Evolutionary conservation across 2,797 vertebrate genomes (phyloP).

Genomic region (Microctenopoma steveboyesi): DNA sequence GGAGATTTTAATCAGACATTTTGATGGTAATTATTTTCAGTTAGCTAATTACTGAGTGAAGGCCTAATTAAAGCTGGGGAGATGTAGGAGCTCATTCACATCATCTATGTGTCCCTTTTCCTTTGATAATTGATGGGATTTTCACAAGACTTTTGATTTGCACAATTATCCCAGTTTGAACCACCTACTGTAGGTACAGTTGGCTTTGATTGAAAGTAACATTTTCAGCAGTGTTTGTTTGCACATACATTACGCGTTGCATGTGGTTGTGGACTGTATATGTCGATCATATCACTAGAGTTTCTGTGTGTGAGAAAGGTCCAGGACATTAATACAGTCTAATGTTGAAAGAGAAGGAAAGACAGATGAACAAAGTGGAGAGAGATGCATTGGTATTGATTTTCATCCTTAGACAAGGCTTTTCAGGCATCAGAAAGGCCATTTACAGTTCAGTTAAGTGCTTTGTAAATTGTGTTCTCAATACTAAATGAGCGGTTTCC

Average conservation of each 20-base stretch:
- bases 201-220: constrained; percentile 32
- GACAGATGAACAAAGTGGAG: constrained; percentile 68
- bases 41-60: constrained; percentile 70
- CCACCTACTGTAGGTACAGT: constrained; percentile 24
- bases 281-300: constrained; percentile 31
- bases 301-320: constrained; percentile 22
- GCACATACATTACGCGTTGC: constrained; percentile 1
- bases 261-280: constrained; percentile 15
- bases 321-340: constrained; percentile 53
- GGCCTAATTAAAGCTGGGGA: constrained; percentile 66
- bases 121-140: constrained; percentile 56
- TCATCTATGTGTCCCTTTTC: constrained; percentile 51
- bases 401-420: constrained; percentile 66
- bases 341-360: constrained; percentile 61
- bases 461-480: constrained; percentile 78
- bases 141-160: constrained; percentile 50
- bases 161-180: constrained; percentile 46
- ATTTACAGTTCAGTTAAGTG: constrained; percentile 81
- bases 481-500: constrained; percentile 75
- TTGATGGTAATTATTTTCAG: constrained; percentile 76
- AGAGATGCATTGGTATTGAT: constrained; percentile 74
- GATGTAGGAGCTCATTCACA: constrained; percentile 41
- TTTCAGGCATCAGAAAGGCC: constrained; percentile 74
- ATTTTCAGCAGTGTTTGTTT: constrained; percentile 12
- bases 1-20: constrained; percentile 74